Evolutionary conservation across 2,888 invertebrate species (phyloP), one percentile per base, ranked within the genome.

Genomic region (Standfussiana lucernea): DNA sequence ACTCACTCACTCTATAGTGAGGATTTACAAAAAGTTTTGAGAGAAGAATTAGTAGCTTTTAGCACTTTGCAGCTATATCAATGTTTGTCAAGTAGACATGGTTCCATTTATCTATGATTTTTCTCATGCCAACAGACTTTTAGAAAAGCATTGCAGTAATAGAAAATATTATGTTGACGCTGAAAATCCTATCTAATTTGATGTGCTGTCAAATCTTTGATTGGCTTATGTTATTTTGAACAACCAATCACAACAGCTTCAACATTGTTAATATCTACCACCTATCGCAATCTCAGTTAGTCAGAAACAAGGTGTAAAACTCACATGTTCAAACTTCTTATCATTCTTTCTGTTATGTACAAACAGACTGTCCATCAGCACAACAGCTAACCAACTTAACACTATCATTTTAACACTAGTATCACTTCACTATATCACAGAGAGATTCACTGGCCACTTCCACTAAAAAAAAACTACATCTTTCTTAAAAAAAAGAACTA

Each of bases 341-440:
- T 88, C 90, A 75, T 83, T 89, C 80, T 88, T 91, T 75, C 89
- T 92, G 74, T 87, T 88, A 77, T 85, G 71, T 72, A 78, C 79
- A 83, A 83, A 88, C 78, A 88, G 73, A 72, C 79, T 83, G 67
- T 82, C 80, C 32, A 88, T 79, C 11, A 91, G 67, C 35, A 90
- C 76, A 24, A 94, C 87, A 32, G 91, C 91, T 71, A 95, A 74
- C 96, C 96, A 96, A 88, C 93, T 93, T 80, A 95, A 75, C 40
- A 96, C 93, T 92, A 96, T 96, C 96, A 96, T 96, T 89, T 88
- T 93, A 81, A 87, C 82, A 70, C 79, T 91, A 92, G 88, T 93
- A 94, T 93, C 94, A 95, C 93, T 90, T 83, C 80, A 86, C 68
- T 94, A 95, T 61, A 61, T 95, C 95, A 95, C 95, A 95, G 94